Evolutionary conservation across 2,797 vertebrate genomes (phyloP).

Genomic region (Notolabrus celidotus): DNA sequence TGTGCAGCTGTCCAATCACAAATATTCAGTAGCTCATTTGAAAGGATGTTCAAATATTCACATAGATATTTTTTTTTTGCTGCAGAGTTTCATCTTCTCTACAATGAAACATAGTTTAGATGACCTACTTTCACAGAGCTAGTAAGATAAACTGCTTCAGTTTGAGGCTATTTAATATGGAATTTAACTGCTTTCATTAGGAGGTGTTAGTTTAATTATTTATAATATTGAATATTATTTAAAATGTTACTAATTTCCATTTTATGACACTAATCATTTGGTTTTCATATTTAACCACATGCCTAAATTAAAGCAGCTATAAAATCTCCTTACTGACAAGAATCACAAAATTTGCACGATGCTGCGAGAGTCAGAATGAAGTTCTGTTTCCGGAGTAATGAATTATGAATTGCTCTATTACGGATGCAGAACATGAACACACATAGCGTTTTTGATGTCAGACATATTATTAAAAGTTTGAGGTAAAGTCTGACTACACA

Average conservation of each 20-base stretch:
- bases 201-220: slow-evolving; percentile 51
- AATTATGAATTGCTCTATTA: neutral
- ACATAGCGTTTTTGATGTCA: slow-evolving; percentile 5
- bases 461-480: slow-evolving; percentile 16
- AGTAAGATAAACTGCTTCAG: slow-evolving; percentile 47
- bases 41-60: slow-evolving; percentile 20
- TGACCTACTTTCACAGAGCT: slow-evolving; percentile 62
- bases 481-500: slow-evolving; percentile 13
- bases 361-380: neutral
- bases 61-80: slow-evolving; percentile 1
- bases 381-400: slow-evolving; percentile 10
- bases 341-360: neutral
- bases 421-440: slow-evolving; percentile 10
- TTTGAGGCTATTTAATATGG: slow-evolving; percentile 61
- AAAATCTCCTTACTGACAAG: slow-evolving; percentile 10
- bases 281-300: slow-evolving; percentile 16
- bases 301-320: neutral
- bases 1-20: slow-evolving; percentile 15
- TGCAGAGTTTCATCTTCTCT: slow-evolving; percentile 25
- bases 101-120: slow-evolving; percentile 32
- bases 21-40: slow-evolving; percentile 12
- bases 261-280: slow-evolving; percentile 15
- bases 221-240: slow-evolving; percentile 41
- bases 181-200: slow-evolving; percentile 51
- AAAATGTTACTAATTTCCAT: slow-evolving; percentile 21